Percentiles rank a stretch among this genome's conserved stretches.
phyloP scores from a whole-genome alignment of 2,797 vertebrate genomes.

The Eospalax fontanierii region DNA sequence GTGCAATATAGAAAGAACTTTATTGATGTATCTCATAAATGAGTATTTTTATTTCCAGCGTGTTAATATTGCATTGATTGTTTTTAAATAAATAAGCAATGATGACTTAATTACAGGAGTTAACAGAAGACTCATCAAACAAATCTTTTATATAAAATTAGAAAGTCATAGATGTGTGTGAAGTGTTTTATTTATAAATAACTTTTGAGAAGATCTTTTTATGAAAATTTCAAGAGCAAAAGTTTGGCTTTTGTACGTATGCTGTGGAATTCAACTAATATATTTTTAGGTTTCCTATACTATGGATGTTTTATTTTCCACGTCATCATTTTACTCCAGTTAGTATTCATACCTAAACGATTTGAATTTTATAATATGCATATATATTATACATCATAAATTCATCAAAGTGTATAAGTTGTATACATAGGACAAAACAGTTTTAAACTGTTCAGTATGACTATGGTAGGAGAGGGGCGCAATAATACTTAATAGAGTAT shows the following conservation, averaged over 20 bases:
- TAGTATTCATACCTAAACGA: background rate
- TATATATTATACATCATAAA: background rate
- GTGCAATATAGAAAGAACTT: background rate
- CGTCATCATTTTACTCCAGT: background rate
- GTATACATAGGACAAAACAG: slow-evolving; percentile 7
- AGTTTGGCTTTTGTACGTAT: background rate
- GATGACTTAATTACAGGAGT: background rate
- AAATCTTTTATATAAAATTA: background rate
- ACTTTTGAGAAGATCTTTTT: background rate
- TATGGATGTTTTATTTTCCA: background rate
- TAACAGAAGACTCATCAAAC: background rate
- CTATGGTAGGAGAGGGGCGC: too few relatives aligned
- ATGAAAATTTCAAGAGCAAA: slow-evolving; percentile 31
- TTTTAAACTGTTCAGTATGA: background rate
- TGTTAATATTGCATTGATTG: background rate
- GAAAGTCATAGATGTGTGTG: background rate
- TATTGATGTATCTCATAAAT: background rate
- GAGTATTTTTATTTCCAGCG: background rate
- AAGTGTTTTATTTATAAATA: slow-evolving; percentile 31
- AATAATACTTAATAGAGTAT: slow-evolving; percentile 15
- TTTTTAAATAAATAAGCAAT: background rate
- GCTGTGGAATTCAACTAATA: background rate
- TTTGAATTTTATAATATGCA: background rate
- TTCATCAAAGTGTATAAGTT: background rate
- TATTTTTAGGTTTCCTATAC: background rate